Percentiles rank a stretch among this genome's conserved stretches.
These are phyloP conservation scores for Tribolium castaneum DNA, from an alignment of 1,140 invertebrate genomes.

Conservation along the genomic window DNA sequence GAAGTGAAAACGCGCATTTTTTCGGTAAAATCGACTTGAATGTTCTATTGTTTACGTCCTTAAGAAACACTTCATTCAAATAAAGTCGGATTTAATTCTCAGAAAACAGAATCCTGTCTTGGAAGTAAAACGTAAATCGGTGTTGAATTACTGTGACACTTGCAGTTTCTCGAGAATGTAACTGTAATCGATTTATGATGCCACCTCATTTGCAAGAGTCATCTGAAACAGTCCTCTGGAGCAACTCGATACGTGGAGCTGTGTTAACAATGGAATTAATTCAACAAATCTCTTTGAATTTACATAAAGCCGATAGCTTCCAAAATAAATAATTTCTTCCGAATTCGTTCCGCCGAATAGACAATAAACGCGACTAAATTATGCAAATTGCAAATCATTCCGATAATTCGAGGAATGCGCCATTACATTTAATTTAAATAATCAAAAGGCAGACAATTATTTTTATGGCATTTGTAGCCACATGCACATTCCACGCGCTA, in stretches of 20 bases:
- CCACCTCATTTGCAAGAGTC: conserved; percentile 22
- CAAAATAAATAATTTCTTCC: background rate
- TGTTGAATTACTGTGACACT: conserved; percentile 11
- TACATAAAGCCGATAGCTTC: background rate
- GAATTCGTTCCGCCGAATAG: background rate
- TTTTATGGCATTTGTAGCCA: background rate
- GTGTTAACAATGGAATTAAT: conserved; percentile 21
- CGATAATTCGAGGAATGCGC: background rate
- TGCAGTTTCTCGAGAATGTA: conserved; percentile 26
- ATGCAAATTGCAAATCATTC: background rate
- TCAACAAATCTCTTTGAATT: conserved; percentile 1
- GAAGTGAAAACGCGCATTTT: background rate
- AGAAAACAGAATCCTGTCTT: background rate
- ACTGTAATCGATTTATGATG: conserved; percentile 20
- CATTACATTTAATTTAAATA: background rate
- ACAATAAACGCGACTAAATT: background rate
- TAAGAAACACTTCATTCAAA: too few relatives aligned
- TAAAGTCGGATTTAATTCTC: background rate
- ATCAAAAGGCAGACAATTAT: too few relatives aligned
- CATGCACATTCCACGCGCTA: background rate
- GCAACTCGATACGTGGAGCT: conserved; percentile 6
- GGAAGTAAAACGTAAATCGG: background rate
- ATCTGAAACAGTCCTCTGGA: conserved; percentile 5
- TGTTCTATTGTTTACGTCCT: too few relatives aligned
- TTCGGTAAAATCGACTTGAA: background rate